Percentiles rank a stretch among this genome's conserved stretches.
These are phyloP conservation scores for Xiphorhynchus elegans DNA, from an alignment of 2,113 vertebrate genomes.

Conservation along the genomic window DNA sequence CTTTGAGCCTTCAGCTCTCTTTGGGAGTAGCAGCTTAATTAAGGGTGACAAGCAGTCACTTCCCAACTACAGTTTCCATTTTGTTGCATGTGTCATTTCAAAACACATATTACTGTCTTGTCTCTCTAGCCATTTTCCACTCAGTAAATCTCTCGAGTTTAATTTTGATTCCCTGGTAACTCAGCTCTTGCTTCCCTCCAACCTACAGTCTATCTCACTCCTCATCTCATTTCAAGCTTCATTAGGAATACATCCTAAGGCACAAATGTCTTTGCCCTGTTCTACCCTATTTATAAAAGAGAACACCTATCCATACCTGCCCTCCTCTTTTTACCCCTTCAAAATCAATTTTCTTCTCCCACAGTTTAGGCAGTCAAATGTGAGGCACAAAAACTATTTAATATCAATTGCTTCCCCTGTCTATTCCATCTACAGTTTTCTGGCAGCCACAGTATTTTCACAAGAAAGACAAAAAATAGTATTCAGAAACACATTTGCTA, in stretches of 20 bases:
- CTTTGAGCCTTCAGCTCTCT: background rate
- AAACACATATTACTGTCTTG: background rate
- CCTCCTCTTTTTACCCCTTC: background rate
- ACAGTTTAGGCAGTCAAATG: background rate
- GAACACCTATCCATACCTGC: background rate
- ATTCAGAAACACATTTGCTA: slow-evolving; percentile 1
- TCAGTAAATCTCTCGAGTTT: background rate
- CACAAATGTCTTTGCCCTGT: background rate
- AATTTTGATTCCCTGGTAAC: background rate
- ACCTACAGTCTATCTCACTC: background rate
- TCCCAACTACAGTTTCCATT: background rate
- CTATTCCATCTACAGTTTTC: background rate
- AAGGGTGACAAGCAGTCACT: background rate
- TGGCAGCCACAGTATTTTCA: background rate
- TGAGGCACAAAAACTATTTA: background rate
- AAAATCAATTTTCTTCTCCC: background rate
- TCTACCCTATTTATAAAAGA: background rate
- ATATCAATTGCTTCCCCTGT: background rate
- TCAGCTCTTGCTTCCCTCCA: background rate
- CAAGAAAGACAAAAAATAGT: background rate
- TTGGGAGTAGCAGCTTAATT: background rate
- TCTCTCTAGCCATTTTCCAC: background rate
- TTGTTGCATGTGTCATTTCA: background rate
- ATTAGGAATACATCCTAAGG: background rate
- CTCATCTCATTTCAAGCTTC: background rate